Percentiles rank a stretch among this genome's conserved stretches.
phyloP scores from a whole-genome alignment of 1,140 invertebrate species.

The Apis cerana region DNA sequence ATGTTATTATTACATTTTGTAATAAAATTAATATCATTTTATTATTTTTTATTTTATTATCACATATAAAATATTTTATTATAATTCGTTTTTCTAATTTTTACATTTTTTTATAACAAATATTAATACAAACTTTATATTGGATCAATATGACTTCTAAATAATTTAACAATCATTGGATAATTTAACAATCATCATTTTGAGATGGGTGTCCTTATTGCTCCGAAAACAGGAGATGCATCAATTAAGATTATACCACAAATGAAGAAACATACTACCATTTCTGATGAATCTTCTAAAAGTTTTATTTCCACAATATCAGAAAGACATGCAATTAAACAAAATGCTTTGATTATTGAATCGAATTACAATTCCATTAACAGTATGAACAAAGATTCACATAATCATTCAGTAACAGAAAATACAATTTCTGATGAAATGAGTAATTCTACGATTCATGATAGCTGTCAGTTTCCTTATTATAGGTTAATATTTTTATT shows the following conservation, averaged over 20 bases:
- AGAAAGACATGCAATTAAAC: conserved; percentile 9
- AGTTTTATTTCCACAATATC: conserved; percentile 30
- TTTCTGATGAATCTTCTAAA: conserved; percentile 18
- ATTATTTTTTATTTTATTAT: not conserved
- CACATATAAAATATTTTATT: not conserved
- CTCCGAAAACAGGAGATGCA: conserved; percentile 56
- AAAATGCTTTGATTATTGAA: not conserved
- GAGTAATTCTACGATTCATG: conserved; percentile 18
- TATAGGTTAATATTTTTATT: conserved; percentile 54
- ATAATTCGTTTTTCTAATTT: not conserved
- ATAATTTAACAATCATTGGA: conserved; percentile 17
- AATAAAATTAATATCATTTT: not conserved
- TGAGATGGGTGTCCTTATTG: conserved; percentile 56
- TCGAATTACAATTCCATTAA: conserved; percentile 17
- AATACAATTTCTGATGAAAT: conserved; percentile 21
- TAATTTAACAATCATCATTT: conserved; percentile 38
- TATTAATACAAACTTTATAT: not conserved
- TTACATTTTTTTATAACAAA: not conserved
- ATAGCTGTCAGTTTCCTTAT: conserved; percentile 57
- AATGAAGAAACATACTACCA: conserved; percentile 33
- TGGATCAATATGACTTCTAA: not conserved
- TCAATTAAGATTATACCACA: conserved; percentile 35
- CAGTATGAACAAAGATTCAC: not conserved
- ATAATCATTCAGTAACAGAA: conserved; percentile 12
- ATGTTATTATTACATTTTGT: not conserved